Base-by-base conservation (phyloP, 1,140 invertebrate species). In the Chironomus striatipennis region DNA sequence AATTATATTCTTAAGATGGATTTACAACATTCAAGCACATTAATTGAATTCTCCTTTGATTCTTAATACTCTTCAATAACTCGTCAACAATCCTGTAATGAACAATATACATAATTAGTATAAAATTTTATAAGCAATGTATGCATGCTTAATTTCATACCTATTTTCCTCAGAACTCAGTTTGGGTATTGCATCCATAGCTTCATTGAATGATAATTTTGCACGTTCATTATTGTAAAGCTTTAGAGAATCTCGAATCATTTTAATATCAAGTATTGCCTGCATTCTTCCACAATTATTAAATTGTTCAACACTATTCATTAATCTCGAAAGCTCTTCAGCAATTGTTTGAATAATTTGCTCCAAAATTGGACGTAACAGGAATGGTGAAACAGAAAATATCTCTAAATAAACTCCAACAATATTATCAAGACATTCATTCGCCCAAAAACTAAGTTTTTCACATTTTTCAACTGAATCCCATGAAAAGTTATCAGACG, bases 401-500 rank as follows among this genome's bases (percentile, higher is more conserved):
- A 97, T 94, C 87, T 98, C 95, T 10, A 94, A 92, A 83, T 96
- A 94, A 7, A 98, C 94, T 75, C 91, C 91, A 42, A 97, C 94
- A 73, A 98, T 85, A 83, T 96, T 96, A 76, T 94, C 91, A 20
- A 97, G 87, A 75, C 94, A 93, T 84, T 98, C 94, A 82, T 98
- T 96, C 0, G 94, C 90, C 78, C 98, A 98, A 0, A 92, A 93
- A 70, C 93, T 84, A 1, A 97, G 88, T 80, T 94, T 93, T 20
- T 86, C 87, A 0, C 90, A 89, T 75, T 89, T 86, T 75, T 89
- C 86, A 77, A 90, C 89, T 3, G 88, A 90, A 76, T 92, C 89
- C 90, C 95, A 96, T 34, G 24, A 34, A 34, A 34, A 34, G 5
- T 34, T 34, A 34, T 34, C 24, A 34, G 24, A 34, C 24, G 24